Base-by-base conservation (phyloP, 2,113 vertebrate genomes). In the Bos indicus region DNA sequence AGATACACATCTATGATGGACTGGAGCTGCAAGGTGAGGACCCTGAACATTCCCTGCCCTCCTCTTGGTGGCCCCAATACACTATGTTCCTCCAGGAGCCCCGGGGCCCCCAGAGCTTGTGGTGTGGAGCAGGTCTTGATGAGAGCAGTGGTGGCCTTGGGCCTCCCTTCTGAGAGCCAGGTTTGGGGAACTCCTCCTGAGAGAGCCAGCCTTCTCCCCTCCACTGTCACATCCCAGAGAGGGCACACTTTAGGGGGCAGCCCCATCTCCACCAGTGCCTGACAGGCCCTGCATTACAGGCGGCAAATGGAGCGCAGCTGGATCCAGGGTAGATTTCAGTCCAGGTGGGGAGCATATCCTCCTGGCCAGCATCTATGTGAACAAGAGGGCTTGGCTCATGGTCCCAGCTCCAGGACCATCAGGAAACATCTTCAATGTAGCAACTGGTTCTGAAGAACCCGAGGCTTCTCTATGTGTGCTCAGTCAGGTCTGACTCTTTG, bases 201-300 rank as follows among this genome's bases (percentile, higher is more conserved):
- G 2, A 11, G 30, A 14, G 30, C 57, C 25, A 85, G 64, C n/a
- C 48, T 57, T 36, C 17, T 84, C 17, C 6, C 11, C 57, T 51
- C 33, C 21, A 71, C 33, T 3, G 2, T 15, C 12, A 60, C 21
- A 60, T 3, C 23, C 13, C 71, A 83, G 54, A 91, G 54, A 60
- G 30, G 57, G n/a, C 48, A 56, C 64, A 17, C 30, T 48, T 3
- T 8, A 12, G 23, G 23, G 48, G 0, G 51, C 25, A 81, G 30
- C 13, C 60, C 33, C 11, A 15, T 36, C 51, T 94, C 57, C 26
- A 52, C 26, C 40, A 43, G 62, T 43, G 9, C 2, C 54, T 28
- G 59, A 25, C 0, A 13, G 3, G 28, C 3, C 11, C 6, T 25
- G 59, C 23, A 0, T 43, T 19, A 21, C 74, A 9, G 26, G 56